Percentiles rank a stretch among this genome's conserved stretches.
Evolutionary conservation across 1,140 invertebrate genomes (phyloP).

Genomic region (Bombus sylvicola): DNA sequence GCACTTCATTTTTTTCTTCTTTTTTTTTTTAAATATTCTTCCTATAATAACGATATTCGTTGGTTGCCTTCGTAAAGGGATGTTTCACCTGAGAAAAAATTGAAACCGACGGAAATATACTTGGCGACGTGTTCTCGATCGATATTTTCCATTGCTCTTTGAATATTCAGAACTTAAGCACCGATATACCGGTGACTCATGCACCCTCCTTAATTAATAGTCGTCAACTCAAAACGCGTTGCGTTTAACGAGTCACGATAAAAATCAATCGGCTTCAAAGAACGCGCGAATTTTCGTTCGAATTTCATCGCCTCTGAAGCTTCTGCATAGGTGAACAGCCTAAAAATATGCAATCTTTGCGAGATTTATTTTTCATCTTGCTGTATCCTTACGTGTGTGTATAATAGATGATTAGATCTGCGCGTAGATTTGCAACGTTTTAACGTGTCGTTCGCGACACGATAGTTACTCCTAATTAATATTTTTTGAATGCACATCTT

Average conservation of each 20-base stretch:
- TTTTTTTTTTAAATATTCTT: no score
- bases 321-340: background rate
- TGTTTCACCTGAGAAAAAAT: background rate
- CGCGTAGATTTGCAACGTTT: background rate
- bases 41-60: background rate
- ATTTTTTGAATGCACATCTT: background rate
- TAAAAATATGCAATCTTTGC: background rate
- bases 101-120: slow-evolving; percentile 21
- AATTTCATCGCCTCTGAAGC: slow-evolving; percentile 1
- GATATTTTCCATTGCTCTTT: slow-evolving; percentile 2
- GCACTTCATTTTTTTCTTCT: background rate
- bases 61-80: background rate
- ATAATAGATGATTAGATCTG: background rate
- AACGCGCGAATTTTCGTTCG: background rate
- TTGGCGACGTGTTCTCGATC: background rate
- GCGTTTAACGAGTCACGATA: background rate
- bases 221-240: slow-evolving; percentile 10
- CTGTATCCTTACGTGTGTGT: background rate
- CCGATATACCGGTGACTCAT: slow-evolving; percentile 12
- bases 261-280: slow-evolving; percentile 10
- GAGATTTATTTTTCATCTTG: background rate
- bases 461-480: slow-evolving; percentile 8
- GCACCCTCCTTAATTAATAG: background rate
- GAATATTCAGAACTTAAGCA: slow-evolving; percentile 5
- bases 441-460: background rate